Conservation (phyloP, 2,797 vertebrate genomes). For the Staurois parvus region DNA sequence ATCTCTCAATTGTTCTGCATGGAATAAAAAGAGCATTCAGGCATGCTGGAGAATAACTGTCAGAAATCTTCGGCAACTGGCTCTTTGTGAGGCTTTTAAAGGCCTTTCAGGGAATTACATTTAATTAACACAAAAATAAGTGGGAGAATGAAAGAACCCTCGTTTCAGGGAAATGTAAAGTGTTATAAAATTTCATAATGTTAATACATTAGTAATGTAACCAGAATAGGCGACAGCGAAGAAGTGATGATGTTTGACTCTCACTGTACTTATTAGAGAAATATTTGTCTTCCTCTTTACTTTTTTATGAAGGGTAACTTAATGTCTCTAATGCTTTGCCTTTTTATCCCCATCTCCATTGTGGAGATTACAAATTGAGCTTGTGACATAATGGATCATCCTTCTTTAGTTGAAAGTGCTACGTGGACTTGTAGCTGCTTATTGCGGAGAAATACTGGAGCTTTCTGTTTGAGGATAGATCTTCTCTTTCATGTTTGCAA, state of each 20-base stretch:
- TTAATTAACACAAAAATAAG: constrained; percentile 73
- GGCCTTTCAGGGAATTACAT: constrained; percentile 73
- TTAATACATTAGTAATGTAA: constrained; percentile 65
- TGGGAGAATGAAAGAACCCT: constrained; percentile 74
- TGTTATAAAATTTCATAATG: constrained; percentile 71
- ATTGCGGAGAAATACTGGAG: constrained; percentile 29
- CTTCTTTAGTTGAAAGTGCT: constrained; percentile 41
- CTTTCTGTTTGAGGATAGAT: constrained; percentile 35
- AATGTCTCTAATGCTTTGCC: constrained; percentile 60
- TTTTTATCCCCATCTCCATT: constrained; percentile 54
- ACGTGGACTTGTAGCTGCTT: constrained; percentile 27
- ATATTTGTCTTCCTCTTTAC: constrained; percentile 60
- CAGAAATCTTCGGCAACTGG: constrained; percentile 75
- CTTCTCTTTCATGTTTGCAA: constrained; percentile 47
- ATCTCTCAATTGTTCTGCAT: constrained; percentile 79
- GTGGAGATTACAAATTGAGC: constrained; percentile 54
- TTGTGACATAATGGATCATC: constrained; percentile 55
- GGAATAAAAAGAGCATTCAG: constrained; percentile 78
- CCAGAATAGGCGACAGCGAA: constrained; percentile 59
- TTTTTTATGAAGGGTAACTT: constrained; percentile 59
- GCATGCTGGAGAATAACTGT: constrained; percentile 77
- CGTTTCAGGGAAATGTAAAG: constrained; percentile 73
- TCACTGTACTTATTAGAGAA: constrained; percentile 61
- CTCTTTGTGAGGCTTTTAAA: constrained; percentile 72
- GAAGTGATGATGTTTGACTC: constrained; percentile 62